Evolutionary conservation across 1,140 invertebrate species (phyloP), one percentile per base, ranked within the genome.

Genomic region (Drosophila ananassae): DNA sequence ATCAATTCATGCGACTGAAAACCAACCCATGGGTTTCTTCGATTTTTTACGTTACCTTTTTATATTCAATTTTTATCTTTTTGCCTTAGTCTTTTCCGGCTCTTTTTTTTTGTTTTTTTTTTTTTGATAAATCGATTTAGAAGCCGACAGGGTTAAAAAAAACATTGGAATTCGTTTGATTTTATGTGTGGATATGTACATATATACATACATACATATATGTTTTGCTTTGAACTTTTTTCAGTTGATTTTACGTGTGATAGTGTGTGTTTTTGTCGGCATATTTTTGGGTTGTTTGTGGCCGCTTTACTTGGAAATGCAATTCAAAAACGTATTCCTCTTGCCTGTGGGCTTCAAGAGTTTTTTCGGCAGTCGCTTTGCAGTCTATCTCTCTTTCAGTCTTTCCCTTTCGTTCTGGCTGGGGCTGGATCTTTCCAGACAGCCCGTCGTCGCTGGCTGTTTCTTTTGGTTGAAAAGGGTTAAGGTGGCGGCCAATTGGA

Each of bases 111-210:
- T 17, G 17, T 17, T 71, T 52, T 76, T 57, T 80, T 59, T 24
- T 57, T 77, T 85, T 87, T 85, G 82, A 87, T 87, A 87, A 87
- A 87, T 87, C 83, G 82, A 85, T 85, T 85, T 85, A 87, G 83
- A 82, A 85, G 82, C 82, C 82, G 82, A 85, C 78, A 83, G 82
- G 77, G 71, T 73, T 76, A 74, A 74, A 74, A 87, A 79, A 77
- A 89, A 87, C 34, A 87, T 78, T 87, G 83, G 82, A 85, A 85
- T 85, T 85, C 82, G 87, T 85, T 85, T 85, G 83, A 85, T 87
- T 85, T 85, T 82, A 9, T 44, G 13, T 59, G 39, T 73, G 46
- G 53, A 37, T 28, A 30, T 58, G 21, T 55, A 34, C 32, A 34
- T 81, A 21, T 21, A 13, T 59, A 39, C 60, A 34, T 60, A 48